These are phyloP conservation scores for Drosophila obscura DNA, from an alignment of 1,140 invertebrate species.

Conservation along the genomic window DNA sequence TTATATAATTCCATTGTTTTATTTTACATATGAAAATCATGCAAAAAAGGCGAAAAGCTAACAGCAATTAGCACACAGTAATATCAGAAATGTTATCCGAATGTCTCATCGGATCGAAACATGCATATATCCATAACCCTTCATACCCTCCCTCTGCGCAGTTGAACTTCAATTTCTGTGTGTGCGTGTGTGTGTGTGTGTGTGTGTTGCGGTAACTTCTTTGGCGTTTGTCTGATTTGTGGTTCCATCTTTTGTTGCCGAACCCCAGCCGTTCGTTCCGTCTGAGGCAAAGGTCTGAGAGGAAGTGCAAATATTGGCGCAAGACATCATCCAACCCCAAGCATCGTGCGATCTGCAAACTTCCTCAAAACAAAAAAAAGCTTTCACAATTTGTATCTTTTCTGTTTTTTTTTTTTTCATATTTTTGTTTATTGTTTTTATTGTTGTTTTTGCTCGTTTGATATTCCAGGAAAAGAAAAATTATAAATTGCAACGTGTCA, in stretches of 20 bases:
- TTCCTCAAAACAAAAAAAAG: slow-evolving; percentile 53
- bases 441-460: slow-evolving; percentile 3
- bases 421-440: not conserved
- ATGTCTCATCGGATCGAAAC: too few relatives aligned
- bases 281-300: slow-evolving; percentile 59
- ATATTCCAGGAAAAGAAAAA: slow-evolving; percentile 34
- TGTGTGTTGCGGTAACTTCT: slow-evolving; percentile 4
- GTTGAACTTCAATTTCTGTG: not conserved
- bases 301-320: slow-evolving; percentile 69
- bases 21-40: too few relatives aligned
- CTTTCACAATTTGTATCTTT: slow-evolving; percentile 45
- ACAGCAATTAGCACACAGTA: too few relatives aligned
- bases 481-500: slow-evolving; percentile 10
- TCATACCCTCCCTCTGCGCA: too few relatives aligned
- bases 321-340: slow-evolving; percentile 4
- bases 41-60: too few relatives aligned
- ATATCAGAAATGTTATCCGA: too few relatives aligned
- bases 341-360: slow-evolving; percentile 45
- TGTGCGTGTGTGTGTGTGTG: not conserved
- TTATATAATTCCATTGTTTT: too few relatives aligned
- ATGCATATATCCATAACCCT: not conserved
- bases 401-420: slow-evolving; percentile 14
- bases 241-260: not conserved
- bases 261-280: not conserved
- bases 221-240: slow-evolving; percentile 4